These are phyloP conservation scores for Drosophila quinaria DNA, from an alignment of 2,888 invertebrate genomes.

Conservation along the genomic window DNA sequence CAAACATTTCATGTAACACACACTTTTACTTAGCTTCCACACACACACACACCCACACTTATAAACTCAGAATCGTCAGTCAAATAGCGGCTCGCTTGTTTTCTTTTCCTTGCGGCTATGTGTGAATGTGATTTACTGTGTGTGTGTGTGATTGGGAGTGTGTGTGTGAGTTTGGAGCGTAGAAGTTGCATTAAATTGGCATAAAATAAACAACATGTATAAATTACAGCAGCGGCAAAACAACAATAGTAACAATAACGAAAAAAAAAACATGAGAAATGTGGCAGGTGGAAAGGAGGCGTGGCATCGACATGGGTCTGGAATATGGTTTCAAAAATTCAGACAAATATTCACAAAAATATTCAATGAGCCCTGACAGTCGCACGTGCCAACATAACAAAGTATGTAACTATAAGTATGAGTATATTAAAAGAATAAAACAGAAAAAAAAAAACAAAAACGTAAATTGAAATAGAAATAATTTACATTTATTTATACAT, in stretches of 20 bases:
- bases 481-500: slow-evolving; percentile 8
- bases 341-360: slow-evolving; percentile 43
- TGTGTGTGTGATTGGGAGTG: background rate
- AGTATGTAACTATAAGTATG: slow-evolving; percentile 5
- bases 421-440: slow-evolving; percentile 23
- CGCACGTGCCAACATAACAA: slow-evolving; percentile 28
- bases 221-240: slow-evolving; percentile 63
- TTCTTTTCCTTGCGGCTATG: slow-evolving; percentile 42
- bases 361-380: slow-evolving; percentile 52
- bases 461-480: slow-evolving; percentile 13
- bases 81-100: slow-evolving; percentile 54
- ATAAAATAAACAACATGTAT: slow-evolving; percentile 79
- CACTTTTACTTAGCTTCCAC: slow-evolving; percentile 1
- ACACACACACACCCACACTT: slow-evolving; percentile 16
- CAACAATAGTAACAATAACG: slow-evolving; percentile 40
- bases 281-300: slow-evolving; percentile 56
- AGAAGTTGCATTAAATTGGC: slow-evolving; percentile 77
- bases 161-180: slow-evolving; percentile 14
- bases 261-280: slow-evolving; percentile 53
- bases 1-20: slow-evolving; percentile 54
- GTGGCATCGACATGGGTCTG: slow-evolving; percentile 15
- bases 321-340: slow-evolving; percentile 6
- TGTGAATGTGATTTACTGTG: background rate
- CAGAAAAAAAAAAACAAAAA: slow-evolving; percentile 9
- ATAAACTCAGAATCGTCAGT: slow-evolving; percentile 31